phyloP scores from a whole-genome alignment of 2,888 invertebrate genomes.

The Hartigia nigra region DNA sequence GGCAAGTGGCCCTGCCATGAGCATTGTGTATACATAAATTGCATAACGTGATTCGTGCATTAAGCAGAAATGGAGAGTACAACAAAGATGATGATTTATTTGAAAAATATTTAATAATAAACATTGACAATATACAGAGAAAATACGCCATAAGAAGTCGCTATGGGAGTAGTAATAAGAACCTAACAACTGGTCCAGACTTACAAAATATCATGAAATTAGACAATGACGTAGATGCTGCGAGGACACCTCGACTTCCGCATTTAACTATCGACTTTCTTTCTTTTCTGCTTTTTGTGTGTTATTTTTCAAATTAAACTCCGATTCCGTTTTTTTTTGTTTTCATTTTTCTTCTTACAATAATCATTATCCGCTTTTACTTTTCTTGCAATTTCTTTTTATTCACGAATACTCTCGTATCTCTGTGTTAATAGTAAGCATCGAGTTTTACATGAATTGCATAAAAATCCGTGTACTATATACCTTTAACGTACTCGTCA shows the following conservation, averaged over 20 bases:
- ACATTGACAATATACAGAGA: constrained; percentile 66
- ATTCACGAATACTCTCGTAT: constrained; percentile 16
- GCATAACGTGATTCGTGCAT: background rate
- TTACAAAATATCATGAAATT: constrained; percentile 64
- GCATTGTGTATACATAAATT: background rate
- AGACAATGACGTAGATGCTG: constrained; percentile 59
- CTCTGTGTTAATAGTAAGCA: background rate
- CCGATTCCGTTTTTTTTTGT: constrained; percentile 32
- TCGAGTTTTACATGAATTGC: background rate
- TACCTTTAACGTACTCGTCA: background rate
- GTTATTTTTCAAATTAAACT: constrained; percentile 41
- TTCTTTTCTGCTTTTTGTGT: constrained; percentile 16
- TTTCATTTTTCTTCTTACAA: background rate
- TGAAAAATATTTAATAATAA: constrained; percentile 66
- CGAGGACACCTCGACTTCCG: constrained; percentile 34
- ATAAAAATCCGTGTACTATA: background rate
- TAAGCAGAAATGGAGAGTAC: background rate
- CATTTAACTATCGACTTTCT: background rate
- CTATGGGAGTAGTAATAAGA: constrained; percentile 61
- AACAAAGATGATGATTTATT: constrained; percentile 43
- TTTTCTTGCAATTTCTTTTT: background rate
- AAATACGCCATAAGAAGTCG: constrained; percentile 65
- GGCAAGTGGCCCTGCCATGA: background rate
- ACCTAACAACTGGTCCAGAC: constrained; percentile 64
- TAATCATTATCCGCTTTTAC: background rate